phyloP scores from a whole-genome alignment of 2,113 vertebrate species.

The Myrmecophaga tridactyla region DNA sequence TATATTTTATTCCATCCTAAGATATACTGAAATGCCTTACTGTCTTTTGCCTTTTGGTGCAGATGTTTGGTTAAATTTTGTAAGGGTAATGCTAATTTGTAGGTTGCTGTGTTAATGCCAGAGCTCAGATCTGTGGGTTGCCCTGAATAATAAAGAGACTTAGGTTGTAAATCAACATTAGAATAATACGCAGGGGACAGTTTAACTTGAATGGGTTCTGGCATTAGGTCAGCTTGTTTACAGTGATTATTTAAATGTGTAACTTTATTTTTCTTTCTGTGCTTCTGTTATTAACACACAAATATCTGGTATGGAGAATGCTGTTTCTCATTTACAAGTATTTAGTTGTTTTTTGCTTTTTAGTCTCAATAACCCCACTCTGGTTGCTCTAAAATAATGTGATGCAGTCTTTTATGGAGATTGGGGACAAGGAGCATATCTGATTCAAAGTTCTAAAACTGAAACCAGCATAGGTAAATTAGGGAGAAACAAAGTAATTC shows the following conservation, averaged over 20 bases:
- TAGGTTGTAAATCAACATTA: constrained; percentile 35
- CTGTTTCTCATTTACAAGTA: neutral
- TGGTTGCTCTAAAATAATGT: neutral
- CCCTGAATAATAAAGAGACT: constrained; percentile 45
- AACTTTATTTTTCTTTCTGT: neutral
- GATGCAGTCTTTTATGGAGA: neutral
- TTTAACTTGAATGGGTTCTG: constrained; percentile 12
- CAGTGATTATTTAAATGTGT: neutral
- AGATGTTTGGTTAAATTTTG: constrained; percentile 43
- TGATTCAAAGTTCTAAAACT: neutral
- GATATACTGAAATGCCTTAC: neutral
- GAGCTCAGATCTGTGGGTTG: neutral
- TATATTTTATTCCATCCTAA: neutral
- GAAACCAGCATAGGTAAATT: neutral
- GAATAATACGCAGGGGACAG: neutral
- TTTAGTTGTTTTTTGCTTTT: neutral
- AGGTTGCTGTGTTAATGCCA: constrained; percentile 20
- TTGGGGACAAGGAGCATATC: neutral
- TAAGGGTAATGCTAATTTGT: neutral
- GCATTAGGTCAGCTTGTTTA: neutral
- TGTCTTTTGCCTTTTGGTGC: neutral
- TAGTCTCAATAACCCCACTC: neutral
- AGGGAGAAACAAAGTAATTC: neutral
- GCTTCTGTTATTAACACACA: neutral
- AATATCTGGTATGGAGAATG: neutral